phyloP scores from a whole-genome alignment of 2,113 vertebrate genomes.

The Gnathonemus echidnorhynchus region DNA sequence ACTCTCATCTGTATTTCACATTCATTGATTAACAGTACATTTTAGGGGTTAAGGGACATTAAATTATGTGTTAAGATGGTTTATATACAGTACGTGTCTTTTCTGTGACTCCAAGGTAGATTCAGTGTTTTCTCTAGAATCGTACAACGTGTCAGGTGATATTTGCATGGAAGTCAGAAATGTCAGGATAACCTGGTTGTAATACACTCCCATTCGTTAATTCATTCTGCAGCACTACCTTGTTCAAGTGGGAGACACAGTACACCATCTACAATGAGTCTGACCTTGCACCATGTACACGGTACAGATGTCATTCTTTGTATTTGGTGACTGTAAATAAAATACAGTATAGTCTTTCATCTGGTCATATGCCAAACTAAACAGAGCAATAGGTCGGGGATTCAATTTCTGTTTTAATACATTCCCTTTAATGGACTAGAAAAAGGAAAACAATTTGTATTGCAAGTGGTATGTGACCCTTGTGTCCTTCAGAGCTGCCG shows the following conservation, averaged over 20 bases:
- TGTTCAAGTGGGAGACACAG: background rate
- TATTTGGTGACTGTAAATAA: constrained; percentile 20
- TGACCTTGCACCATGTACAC: constrained; percentile 6
- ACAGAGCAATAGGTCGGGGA: constrained; percentile 18
- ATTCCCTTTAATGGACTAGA: constrained; percentile 20
- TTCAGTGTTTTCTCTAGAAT: background rate
- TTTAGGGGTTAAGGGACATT: background rate
- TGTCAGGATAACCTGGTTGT: background rate
- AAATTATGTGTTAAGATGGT: background rate
- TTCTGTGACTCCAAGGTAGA: background rate
- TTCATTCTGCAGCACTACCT: background rate
- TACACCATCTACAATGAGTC: background rate
- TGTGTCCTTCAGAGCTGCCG: constrained; percentile 3
- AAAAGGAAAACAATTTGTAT: constrained; percentile 18
- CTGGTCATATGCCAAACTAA: constrained; percentile 23
- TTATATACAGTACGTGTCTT: background rate
- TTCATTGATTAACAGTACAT: background rate
- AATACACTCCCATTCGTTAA: background rate
- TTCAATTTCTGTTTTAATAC: constrained; percentile 26
- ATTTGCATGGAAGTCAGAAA: background rate
- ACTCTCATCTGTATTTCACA: background rate
- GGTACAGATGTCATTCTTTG: constrained; percentile 14
- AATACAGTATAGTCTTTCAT: constrained; percentile 6
- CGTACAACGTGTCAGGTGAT: background rate
- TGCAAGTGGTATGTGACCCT: constrained; percentile 17